Percentiles rank a stretch among this genome's conserved stretches.
phyloP scores from a whole-genome alignment of 2,797 vertebrate species.

The Bucorvus abyssinicus region DNA sequence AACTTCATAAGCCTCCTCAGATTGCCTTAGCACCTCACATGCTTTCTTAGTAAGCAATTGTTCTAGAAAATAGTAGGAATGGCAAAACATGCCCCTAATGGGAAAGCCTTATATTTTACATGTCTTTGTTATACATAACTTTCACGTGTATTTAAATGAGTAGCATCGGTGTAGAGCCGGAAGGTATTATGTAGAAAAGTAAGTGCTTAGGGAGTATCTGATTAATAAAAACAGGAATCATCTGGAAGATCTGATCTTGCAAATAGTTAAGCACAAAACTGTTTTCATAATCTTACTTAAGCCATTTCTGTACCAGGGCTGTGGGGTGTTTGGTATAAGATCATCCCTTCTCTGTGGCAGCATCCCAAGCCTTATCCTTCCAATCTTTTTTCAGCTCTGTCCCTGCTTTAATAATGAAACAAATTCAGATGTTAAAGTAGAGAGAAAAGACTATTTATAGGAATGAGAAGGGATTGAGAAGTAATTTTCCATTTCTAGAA shows the following conservation, averaged over 20 bases:
- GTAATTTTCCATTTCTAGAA: constrained; percentile 44
- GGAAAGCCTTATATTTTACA: constrained; percentile 14
- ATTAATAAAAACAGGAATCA: constrained; percentile 1
- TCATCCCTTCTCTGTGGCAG: neutral
- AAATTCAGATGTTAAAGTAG: neutral
- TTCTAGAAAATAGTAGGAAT: constrained; percentile 3
- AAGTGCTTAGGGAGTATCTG: neutral
- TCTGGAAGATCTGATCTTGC: neutral
- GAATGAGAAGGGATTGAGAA: neutral
- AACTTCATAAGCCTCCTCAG: neutral
- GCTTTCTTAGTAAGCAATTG: neutral
- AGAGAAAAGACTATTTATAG: neutral
- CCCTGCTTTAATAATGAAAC: neutral
- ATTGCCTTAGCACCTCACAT: neutral
- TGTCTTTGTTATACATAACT: neutral
- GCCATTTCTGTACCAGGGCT: neutral
- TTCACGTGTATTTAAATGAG: constrained; percentile 24
- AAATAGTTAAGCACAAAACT: neutral
- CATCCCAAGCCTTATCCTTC: neutral
- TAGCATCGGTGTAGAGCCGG: neutral
- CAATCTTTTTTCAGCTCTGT: neutral
- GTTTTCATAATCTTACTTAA: neutral
- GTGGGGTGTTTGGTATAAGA: neutral
- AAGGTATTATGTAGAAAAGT: constrained; percentile 15
- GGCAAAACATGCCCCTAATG: constrained; percentile 18